Evolutionary conservation across 2,888 invertebrate genomes (phyloP).

Genomic region (Rapana venosa): DNA sequence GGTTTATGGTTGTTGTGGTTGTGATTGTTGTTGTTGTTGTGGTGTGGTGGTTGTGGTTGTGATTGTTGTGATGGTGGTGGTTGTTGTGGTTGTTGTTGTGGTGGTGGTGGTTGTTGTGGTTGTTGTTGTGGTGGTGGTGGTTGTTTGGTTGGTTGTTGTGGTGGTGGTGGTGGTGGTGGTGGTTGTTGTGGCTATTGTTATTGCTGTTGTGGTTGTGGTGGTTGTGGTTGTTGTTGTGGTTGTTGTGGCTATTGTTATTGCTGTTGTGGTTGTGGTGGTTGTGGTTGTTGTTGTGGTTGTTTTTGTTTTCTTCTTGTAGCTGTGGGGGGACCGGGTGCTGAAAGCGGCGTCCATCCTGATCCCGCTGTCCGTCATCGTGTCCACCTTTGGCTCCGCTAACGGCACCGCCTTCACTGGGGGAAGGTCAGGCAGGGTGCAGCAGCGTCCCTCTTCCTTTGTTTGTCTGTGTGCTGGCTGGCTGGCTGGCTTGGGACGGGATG

Average conservation of each 20-base stretch:
- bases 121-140: not conserved
- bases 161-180: too few relatives aligned
- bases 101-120: too few relatives aligned
- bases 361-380: constrained; percentile 76
- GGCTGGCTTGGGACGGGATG: not conserved
- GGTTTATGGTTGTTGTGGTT: not conserved
- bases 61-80: too few relatives aligned
- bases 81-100: not conserved
- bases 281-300: not conserved
- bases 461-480: not conserved
- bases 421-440: constrained; percentile 78
- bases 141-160: too few relatives aligned
- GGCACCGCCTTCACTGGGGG: constrained; percentile 76
- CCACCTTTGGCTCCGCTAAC: constrained; percentile 81
- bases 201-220: constrained; percentile 66
- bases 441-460: not conserved
- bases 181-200: not conserved
- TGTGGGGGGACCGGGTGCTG: constrained; percentile 72
- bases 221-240: not conserved
- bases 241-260: not conserved
- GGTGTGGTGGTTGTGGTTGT: not conserved
- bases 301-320: constrained; percentile 50
- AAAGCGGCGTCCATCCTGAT: constrained; percentile 73
- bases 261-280: too few relatives aligned
- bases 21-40: not conserved